Conservation (phyloP, 2,888 invertebrate genomes). For the Tridacna gigas region DNA sequence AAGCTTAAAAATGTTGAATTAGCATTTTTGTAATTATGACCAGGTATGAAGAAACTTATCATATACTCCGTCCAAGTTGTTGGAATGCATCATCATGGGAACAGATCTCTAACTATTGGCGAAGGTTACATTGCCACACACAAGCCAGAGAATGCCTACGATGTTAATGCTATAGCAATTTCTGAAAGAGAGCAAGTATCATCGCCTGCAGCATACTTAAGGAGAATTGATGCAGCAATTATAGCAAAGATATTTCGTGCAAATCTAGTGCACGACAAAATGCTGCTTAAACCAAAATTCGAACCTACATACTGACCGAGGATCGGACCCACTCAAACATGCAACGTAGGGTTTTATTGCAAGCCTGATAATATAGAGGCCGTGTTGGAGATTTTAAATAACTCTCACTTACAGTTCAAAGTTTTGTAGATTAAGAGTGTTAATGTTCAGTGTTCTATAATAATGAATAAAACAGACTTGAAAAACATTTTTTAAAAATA, state of each 20-base stretch:
- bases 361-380: neutral
- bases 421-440: neutral
- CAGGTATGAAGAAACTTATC: slow-evolving; percentile 17
- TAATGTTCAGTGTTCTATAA: neutral
- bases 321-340: neutral
- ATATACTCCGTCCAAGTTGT: slow-evolving; percentile 8
- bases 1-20: too few species aligned
- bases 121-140: slow-evolving; percentile 11
- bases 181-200: neutral
- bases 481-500: slow-evolving; percentile 4
- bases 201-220: neutral
- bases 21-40: slow-evolving; percentile 4
- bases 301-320: neutral
- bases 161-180: slow-evolving; percentile 6
- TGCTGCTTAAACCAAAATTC: slow-evolving; percentile 11
- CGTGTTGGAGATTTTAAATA: slow-evolving; percentile 6
- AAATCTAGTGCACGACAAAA: neutral
- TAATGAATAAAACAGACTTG: neutral
- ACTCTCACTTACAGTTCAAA: slow-evolving; percentile 8
- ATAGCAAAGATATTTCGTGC: slow-evolving; percentile 11
- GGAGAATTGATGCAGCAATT: slow-evolving; percentile 8
- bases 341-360: slow-evolving; percentile 7
- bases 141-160: neutral
- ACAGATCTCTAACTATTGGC: neutral
- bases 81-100: slow-evolving; percentile 16